Conservation (phyloP, 1,140 invertebrate species). For the Saccostrea cuccullata region DNA sequence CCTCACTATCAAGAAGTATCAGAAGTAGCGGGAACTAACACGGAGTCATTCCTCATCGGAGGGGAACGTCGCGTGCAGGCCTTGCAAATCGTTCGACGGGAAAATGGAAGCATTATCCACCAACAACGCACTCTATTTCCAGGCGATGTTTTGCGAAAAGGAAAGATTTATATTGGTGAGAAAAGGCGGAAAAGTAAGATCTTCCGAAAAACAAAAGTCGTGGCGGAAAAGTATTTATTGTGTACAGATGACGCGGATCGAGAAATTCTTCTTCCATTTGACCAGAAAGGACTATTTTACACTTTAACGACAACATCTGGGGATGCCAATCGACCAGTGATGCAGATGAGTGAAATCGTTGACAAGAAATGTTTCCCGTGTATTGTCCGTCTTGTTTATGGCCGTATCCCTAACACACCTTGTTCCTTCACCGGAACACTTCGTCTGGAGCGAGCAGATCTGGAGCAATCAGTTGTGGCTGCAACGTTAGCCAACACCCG, state of each 20-base stretch:
- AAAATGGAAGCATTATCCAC: conserved; percentile 41
- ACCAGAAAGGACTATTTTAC: conserved; percentile 65
- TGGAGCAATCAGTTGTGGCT: conserved; percentile 64
- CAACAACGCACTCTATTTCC: conserved; percentile 60
- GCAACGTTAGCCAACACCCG: conserved; percentile 62
- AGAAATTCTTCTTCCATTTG: conserved; percentile 64
- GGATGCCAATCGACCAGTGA: conserved; percentile 51
- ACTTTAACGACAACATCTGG: conserved; percentile 50
- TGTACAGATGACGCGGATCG: conserved; percentile 67
- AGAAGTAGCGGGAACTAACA: conserved; percentile 56
- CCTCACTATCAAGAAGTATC: conserved; percentile 58
- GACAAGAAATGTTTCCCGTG: conserved; percentile 57
- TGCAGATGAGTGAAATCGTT: conserved; percentile 62
- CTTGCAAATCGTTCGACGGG: conserved; percentile 47
- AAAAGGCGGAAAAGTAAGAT: conserved; percentile 57
- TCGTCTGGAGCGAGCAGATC: conserved; percentile 54
- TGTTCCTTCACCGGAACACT: conserved; percentile 66
- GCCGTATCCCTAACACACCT: conserved; percentile 59
- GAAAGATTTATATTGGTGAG: conserved; percentile 57
- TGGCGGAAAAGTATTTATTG: conserved; percentile 61
- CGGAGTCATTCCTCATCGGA: conserved; percentile 63
- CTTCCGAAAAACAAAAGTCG: conserved; percentile 54
- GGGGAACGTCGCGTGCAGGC: conserved; percentile 59
- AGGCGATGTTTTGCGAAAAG: conserved; percentile 63
- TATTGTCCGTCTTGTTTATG: conserved; percentile 64